Evolutionary conservation across 2,113 vertebrate species (phyloP).

Genomic region (Oplegnathus fasciatus): DNA sequence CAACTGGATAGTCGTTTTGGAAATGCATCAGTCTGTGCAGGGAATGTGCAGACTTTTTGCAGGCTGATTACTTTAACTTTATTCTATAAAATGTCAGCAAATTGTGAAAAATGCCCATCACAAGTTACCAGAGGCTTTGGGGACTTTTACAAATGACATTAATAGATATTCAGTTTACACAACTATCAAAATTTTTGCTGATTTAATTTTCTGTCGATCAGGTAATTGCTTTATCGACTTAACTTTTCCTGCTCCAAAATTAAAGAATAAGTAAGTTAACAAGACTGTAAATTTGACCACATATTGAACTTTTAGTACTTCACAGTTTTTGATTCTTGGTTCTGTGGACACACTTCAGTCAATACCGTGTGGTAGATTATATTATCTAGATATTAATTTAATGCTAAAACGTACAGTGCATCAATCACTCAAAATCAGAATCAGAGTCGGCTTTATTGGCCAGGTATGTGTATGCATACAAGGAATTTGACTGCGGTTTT

Average conservation of each 20-base stretch:
- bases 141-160: neutral
- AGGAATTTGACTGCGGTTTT: too few species aligned
- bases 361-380: neutral
- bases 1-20: neutral
- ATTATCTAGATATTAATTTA: neutral
- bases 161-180: neutral
- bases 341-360: neutral
- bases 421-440: neutral
- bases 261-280: neutral
- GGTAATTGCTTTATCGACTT: neutral
- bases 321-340: neutral
- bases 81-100: neutral
- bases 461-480: too few species aligned
- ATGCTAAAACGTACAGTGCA: neutral
- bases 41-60: neutral
- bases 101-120: neutral
- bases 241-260: neutral
- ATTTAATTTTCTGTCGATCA: neutral
- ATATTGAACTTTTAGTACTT: neutral
- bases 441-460: too few species aligned
- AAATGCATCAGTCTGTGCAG: neutral
- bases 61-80: neutral
- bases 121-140: neutral
- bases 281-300: neutral
- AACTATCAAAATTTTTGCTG: too few species aligned